Evolutionary conservation across 2,113 vertebrate genomes (phyloP), one percentile per base, ranked within the genome.

Genomic region (Oreocharis arfaki): DNA sequence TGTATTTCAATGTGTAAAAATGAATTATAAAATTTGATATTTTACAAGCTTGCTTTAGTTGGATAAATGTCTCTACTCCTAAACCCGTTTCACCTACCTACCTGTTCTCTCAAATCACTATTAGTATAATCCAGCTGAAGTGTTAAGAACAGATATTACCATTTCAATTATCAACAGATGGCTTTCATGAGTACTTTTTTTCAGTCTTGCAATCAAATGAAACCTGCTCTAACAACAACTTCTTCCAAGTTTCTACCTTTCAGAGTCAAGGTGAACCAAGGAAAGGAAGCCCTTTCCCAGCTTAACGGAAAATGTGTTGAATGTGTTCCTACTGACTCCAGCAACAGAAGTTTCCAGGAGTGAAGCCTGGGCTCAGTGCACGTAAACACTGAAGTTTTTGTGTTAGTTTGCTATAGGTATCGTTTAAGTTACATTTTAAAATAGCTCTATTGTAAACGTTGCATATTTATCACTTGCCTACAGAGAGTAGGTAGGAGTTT

Each of bases 401-500:
- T 57, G 69, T 70, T 78, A 75, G 49, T 37, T 87, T 74, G 64
- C 87, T 89, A 59, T 17, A 91, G 92, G 88, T 80, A 93, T 78
- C 32, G 6, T 86, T 93, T 95, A 94, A 85, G 46, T 81, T 80
- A 53, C 75, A 75, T 95, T 98, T 95, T 37, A 96, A 97, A 97
- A 77, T 92, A 96, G 79, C 71, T 96, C 89, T 70, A 67, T 94
- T 89, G 94, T 95, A 96, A 94, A 93, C 13, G 22, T 83, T 73
- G 84, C 88, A 65, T 60, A 94, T 78, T 90, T 94, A 97, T 94
- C 87, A 87, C 88, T 96, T 97, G 94, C 85, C 96, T 95, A 96
- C 86, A 70, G 94, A 82, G 87, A 96, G 39, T 32, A 96, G 94
- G 97, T 95, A 95, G 96, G 95, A 96, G 87, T 90, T 91, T 92